Percentiles rank a stretch among this genome's conserved stretches.
Evolutionary conservation across 2,113 vertebrate genomes (phyloP).

Genomic region (Peromyscus polionotus): DNA sequence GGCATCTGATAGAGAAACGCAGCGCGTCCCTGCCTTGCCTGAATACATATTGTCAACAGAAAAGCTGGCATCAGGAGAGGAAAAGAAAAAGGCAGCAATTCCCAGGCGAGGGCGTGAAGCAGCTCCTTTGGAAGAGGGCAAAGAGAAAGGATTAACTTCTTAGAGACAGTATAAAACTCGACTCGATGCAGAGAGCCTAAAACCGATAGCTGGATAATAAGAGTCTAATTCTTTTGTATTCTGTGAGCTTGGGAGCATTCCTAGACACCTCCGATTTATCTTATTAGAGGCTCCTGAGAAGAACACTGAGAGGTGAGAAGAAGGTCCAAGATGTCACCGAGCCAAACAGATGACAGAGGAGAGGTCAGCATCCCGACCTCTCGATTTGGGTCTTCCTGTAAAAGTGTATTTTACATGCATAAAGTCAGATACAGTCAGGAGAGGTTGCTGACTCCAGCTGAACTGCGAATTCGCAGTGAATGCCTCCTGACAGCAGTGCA

Average conservation of each 20-base stretch:
- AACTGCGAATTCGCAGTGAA: background rate
- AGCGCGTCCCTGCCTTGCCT: constrained; percentile 77
- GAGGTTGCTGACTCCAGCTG: background rate
- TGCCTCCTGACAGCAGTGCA: too few relatives aligned
- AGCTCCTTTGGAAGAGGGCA: constrained; percentile 60
- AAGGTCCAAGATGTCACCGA: background rate
- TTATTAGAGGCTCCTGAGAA: background rate
- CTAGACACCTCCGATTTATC: background rate
- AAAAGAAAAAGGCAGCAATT: constrained; percentile 75
- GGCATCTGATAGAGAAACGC: constrained; percentile 78
- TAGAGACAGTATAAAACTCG: constrained; percentile 30
- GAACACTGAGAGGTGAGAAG: background rate
- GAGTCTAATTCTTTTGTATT: constrained; percentile 7
- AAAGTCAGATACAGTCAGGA: background rate
- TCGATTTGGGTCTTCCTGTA: background rate
- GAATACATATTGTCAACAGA: constrained; percentile 75
- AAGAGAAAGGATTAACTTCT: constrained; percentile 66
- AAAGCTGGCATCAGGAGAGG: constrained; percentile 71
- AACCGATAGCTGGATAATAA: background rate
- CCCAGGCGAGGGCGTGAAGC: constrained; percentile 77
- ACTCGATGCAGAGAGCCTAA: background rate
- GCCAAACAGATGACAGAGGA: background rate
- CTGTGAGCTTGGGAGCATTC: background rate
- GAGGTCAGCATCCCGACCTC: background rate
- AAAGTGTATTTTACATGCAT: background rate